These are phyloP conservation scores for Pelusios castaneus DNA, from an alignment of 2,113 vertebrate species.

Conservation along the genomic window DNA sequence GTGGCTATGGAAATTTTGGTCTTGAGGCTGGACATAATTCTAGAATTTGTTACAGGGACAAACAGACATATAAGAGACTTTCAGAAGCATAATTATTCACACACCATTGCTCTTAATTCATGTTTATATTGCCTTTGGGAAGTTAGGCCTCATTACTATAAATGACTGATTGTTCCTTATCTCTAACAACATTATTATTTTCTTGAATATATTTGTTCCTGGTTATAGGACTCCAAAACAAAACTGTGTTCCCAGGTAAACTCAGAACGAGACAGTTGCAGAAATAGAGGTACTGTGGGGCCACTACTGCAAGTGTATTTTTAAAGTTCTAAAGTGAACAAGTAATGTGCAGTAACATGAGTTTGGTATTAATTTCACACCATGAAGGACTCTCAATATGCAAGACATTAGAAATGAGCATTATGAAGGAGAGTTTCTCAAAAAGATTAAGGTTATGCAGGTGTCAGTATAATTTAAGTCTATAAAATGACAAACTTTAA, in stretches of 20 bases:
- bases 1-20: neutral
- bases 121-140: fast-evolving
- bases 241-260: neutral
- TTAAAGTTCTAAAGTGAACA: neutral
- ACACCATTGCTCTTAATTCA: neutral
- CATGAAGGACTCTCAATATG: neutral
- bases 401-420: neutral
- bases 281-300: neutral
- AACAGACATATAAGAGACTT: neutral
- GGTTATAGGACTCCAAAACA: neutral
- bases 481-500: neutral
- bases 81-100: neutral
- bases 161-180: neutral
- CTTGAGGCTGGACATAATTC: neutral
- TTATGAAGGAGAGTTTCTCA: fast-evolving
- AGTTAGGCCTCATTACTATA: neutral
- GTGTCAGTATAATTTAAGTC: neutral
- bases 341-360: neutral
- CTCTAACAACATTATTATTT: neutral
- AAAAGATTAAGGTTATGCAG: neutral
- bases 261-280: neutral
- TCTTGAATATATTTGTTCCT: neutral
- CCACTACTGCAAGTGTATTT: neutral
- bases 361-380: neutral
- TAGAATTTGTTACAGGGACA: neutral